Percentiles rank a stretch among this genome's conserved stretches.
Evolutionary conservation across 2,113 vertebrate species (phyloP).

Genomic region (Rhinoptilus africanus): DNA sequence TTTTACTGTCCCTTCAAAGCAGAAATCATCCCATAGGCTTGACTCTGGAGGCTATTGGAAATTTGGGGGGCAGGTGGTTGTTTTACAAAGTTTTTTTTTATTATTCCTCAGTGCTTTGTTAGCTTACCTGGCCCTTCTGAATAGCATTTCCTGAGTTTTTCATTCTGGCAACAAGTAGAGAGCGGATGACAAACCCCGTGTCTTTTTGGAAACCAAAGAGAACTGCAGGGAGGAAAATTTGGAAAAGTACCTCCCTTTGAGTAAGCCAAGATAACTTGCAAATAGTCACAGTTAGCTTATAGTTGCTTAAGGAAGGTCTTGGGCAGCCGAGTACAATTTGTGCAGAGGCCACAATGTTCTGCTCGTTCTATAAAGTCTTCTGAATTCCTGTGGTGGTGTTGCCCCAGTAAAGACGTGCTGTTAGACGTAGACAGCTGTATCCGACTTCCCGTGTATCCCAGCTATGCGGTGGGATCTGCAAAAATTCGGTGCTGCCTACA

Average conservation of each 20-base stretch:
- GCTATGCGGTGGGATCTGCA: neutral
- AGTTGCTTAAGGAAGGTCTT: neutral
- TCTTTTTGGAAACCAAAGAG: neutral
- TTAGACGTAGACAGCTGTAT: neutral
- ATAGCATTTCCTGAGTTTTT: neutral
- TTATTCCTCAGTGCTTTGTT: neutral
- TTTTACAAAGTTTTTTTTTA: neutral
- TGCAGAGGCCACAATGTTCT: accelerated
- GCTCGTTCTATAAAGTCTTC: neutral
- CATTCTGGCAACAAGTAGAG: neutral
- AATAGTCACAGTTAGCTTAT: neutral
- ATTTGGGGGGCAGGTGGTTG: neutral
- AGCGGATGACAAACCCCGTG: neutral
- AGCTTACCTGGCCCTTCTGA: neutral
- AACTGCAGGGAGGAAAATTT: neutral
- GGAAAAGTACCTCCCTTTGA: neutral
- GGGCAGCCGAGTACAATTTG: neutral
- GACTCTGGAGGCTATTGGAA: neutral
- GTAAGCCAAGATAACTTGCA: neutral
- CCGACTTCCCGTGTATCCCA: neutral
- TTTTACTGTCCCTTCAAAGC: neutral
- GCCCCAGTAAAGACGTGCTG: neutral
- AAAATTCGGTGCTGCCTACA: neutral
- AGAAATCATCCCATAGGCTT: neutral
- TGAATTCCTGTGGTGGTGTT: neutral